Evolutionary conservation across 2,888 invertebrate species (phyloP), one percentile per base, ranked within the genome.

Genomic region (Anoncus sp.): DNA sequence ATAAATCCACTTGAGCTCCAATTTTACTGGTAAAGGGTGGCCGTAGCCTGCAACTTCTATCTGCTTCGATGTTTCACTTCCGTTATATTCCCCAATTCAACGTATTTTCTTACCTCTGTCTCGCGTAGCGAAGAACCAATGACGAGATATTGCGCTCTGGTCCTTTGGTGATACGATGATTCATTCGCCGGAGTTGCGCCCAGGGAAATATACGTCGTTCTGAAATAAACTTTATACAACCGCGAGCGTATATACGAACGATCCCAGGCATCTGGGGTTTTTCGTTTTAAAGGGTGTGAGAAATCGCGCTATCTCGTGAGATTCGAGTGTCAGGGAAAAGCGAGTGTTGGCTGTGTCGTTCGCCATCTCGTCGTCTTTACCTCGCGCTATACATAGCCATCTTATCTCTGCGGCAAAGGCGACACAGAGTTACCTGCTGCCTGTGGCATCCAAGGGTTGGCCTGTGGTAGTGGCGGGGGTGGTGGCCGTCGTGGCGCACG

Each of bases 301-400:
- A 80, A 81, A 82, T 83, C 81, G 82, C 77, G 77, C 67, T 78
- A 78, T 80, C 77, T 78, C 81, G 73, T 59, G 73, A 74, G 78
- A 78, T 78, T 78, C 71, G 75, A 75, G 78, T 63, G 62, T 63
- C 38, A 49, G 31, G 55, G 55, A 71, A 72, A 71, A 71, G 43
- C 55, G 22, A n/a, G n/a, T 59, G 49, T 53, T 38, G 18, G 55
- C 47, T 59, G 12, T 16, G 6, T 18, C 72, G 53, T 35, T 51
- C 40, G 49, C 69, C 75, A 69, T 57, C 72, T 69, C 80, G 40
- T 60, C 62, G 60, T 60, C 53, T 62, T 53, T 65, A 45, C 62
- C 51, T 78, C 53, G 27, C 57, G 43, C 70, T 45, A 31, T 45
- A 53, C 18, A 43, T 22, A 18, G 38, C 22, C 14, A 76, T 67